A percentile compares a stretch with the other conserved stretches of the same genome.
Conservation (phyloP, 1,140 invertebrate species). For the Globodera rostochiensis region DNA sequence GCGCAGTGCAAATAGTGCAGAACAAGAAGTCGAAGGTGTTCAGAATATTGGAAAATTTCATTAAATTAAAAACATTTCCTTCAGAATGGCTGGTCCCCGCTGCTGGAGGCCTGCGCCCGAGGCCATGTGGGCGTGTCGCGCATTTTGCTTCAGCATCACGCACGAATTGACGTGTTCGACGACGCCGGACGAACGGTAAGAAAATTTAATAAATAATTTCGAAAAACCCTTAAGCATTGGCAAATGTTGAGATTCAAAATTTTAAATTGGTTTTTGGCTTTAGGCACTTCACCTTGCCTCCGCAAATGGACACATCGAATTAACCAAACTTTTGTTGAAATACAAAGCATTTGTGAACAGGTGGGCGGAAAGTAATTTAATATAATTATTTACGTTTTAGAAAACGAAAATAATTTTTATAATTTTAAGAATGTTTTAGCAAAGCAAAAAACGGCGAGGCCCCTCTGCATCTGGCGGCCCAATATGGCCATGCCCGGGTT, state of each 20-base stretch:
- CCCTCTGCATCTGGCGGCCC: constrained; percentile 77
- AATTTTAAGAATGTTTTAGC: constrained; percentile 42
- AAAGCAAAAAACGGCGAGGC: constrained; percentile 79
- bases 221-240: neutral
- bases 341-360: constrained; percentile 96
- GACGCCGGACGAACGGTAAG: constrained; percentile 69
- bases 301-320: constrained; percentile 83
- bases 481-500: constrained; percentile 79
- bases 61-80: neutral
- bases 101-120: constrained; percentile 80
- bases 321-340: constrained; percentile 89
- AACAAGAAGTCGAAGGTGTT: constrained; percentile 81
- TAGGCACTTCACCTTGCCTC: constrained; percentile 83
- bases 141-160: constrained; percentile 72
- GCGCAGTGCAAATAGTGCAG: constrained; percentile 84
- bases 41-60: neutral
- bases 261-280: neutral
- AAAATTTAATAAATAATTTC: neutral
- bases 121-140: constrained; percentile 72
- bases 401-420: constrained; percentile 30
- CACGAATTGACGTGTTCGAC: constrained; percentile 97
- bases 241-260: too few relatives aligned
- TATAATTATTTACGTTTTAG: constrained; percentile 11
- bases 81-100: constrained; percentile 86
- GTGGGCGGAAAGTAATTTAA: neutral